Evolutionary conservation across 2,113 vertebrate genomes (phyloP), one percentile per base, ranked within the genome.

Genomic region (Peromyscus polionotus): DNA sequence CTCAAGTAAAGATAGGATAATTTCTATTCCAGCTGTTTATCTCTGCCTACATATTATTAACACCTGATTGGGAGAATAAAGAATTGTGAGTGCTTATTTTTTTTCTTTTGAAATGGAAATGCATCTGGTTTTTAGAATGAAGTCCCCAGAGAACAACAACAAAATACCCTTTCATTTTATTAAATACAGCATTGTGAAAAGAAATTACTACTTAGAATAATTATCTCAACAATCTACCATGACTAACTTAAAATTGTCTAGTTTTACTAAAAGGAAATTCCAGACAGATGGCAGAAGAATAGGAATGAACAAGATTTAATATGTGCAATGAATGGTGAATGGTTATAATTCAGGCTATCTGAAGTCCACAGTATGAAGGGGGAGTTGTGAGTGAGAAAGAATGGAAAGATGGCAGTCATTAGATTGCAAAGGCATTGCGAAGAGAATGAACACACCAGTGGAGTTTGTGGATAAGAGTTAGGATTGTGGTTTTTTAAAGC

Each of bases 171-270:
- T 79, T 90, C 7, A 54, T 92, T 90, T 94, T 92, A 45, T 20
- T 26, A 48, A 92, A 13, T 7, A 84, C 36, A 7, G 2, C 22
- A 92, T 88, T 76, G 95, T 98, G 98, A 98, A 95, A 95, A 98
- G 95, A 97, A 98, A 96, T 98, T 98, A 96, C 97, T 97, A 97
- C 94, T 97, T 97, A 98, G 95, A 97, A 98, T 92, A 98, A 97
- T 98, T 95, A 93, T 96, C 96, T 98, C 90, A 98, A 95, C 63
- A 98, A 98, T 97, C 84, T 98, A 97, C 87, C 90, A 96, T 80
- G 95, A 98, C 96, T 85, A 98, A 94, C 91, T 96, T 98, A 95
- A 98, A 98, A 98, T 98, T 98, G 95, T 98, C 96, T 93, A 96
- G 63, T 97, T 86, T 98, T 83, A 95, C 88, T 97, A 98, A 98